Conservation (phyloP, 2,797 vertebrate genomes). For the Euphonia xanthogaster region DNA sequence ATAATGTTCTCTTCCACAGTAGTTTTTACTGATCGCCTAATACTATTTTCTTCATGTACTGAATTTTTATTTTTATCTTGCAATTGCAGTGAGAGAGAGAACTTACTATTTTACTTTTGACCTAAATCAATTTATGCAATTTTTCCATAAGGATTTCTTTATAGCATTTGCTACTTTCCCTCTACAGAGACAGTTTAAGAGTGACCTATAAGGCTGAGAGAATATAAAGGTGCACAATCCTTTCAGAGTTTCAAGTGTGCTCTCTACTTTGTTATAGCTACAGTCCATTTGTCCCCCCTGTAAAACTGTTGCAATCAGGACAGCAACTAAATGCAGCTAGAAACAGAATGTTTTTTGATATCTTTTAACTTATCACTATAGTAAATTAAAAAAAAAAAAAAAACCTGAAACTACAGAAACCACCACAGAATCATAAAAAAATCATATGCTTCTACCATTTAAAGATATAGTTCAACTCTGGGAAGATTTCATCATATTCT, state of each 20-base stretch:
- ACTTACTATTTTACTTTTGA: neutral
- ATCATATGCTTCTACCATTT: neutral
- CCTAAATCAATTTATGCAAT: neutral
- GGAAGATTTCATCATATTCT: neutral
- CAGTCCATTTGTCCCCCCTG: neutral
- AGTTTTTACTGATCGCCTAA: neutral
- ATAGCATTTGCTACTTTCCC: neutral
- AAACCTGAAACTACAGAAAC: accelerated
- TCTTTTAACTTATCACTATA: neutral
- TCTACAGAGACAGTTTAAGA: neutral
- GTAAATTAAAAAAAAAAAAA: neutral
- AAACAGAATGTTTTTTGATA: neutral
- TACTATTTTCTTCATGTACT: neutral
- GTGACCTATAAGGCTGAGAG: neutral
- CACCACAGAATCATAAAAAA: neutral
- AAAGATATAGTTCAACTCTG: neutral
- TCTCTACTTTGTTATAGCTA: neutral
- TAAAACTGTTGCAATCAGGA: neutral
- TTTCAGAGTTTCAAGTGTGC: neutral
- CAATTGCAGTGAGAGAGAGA: neutral
- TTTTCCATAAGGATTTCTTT: neutral
- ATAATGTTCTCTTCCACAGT: neutral
- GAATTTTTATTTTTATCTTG: neutral
- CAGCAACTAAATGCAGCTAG: neutral
- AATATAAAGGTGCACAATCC: neutral